phyloP scores from a whole-genome alignment of 2,113 vertebrate genomes.

The Acrocephalus arundinaceus region DNA sequence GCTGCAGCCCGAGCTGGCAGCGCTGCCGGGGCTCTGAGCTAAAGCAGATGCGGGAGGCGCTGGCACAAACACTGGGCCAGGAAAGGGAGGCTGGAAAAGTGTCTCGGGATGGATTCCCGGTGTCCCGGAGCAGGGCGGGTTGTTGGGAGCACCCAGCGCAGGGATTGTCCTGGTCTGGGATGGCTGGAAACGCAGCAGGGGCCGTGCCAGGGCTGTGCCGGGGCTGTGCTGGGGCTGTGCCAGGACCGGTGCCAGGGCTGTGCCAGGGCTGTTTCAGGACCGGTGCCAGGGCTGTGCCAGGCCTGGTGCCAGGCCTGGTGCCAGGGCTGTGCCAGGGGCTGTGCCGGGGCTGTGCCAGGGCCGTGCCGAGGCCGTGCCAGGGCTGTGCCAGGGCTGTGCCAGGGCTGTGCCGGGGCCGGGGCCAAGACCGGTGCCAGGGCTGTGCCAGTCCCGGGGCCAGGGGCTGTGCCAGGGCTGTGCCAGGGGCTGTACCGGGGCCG shows the following conservation, averaged over 20 bases:
- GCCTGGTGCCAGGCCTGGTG: too few species aligned
- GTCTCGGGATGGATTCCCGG: neutral
- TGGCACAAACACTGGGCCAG: neutral
- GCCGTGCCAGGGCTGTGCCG: neutral
- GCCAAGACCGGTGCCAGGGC: neutral
- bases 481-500: neutral
- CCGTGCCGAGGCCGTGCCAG: neutral
- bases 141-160: neutral
- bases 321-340: too few species aligned
- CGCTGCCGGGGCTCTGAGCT: neutral
- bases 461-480: neutral
- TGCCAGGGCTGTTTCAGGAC: too few species aligned
- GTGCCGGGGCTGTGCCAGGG: neutral
- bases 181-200: rapidly evolving
- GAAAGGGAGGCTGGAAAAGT: neutral
- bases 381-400: too few species aligned
- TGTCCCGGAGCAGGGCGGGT: constrained; percentile 14
- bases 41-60: neutral
- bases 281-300: too few species aligned
- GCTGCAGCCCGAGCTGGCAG: neutral
- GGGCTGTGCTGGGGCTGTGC: neutral
- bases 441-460: too few species aligned
- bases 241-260: neutral
- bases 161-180: rapidly evolving
- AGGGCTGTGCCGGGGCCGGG: neutral